phyloP scores from a whole-genome alignment of 2,113 vertebrate species.

The Columba livia region DNA sequence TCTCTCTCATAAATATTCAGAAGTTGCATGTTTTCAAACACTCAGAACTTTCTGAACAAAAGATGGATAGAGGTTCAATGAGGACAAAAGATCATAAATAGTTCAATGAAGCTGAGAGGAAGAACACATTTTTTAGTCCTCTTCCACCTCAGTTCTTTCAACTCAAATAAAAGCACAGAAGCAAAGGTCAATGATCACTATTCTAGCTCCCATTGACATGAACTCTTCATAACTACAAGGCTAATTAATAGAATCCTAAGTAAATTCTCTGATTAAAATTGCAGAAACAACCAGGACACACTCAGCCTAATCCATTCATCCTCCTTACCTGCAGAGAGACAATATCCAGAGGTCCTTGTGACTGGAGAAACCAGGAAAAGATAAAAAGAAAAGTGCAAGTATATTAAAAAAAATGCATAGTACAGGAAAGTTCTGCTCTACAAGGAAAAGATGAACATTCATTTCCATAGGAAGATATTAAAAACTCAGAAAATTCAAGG shows the following conservation, averaged over 20 bases:
- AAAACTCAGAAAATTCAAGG: background rate
- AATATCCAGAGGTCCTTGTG: background rate
- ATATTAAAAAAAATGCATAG: background rate
- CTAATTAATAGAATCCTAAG: background rate
- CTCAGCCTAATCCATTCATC: background rate
- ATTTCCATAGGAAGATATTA: background rate
- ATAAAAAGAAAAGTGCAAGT: background rate
- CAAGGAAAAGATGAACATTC: background rate
- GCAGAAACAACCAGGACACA: background rate
- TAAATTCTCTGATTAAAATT: background rate
- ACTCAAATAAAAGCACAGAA: background rate
- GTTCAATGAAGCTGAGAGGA: background rate
- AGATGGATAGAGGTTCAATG: background rate
- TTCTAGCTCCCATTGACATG: background rate
- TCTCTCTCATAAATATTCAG: constrained; percentile 1
- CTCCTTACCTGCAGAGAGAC: background rate
- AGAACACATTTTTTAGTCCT: background rate
- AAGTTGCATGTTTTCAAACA: background rate
- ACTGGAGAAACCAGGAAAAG: background rate
- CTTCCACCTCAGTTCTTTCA: background rate
- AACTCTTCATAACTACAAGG: background rate
- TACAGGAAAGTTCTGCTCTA: background rate
- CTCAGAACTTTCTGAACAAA: background rate
- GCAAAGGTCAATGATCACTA: background rate
- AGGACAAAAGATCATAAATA: background rate